Conservation (phyloP, 2,797 vertebrate genomes). For the Anableps anableps region DNA sequence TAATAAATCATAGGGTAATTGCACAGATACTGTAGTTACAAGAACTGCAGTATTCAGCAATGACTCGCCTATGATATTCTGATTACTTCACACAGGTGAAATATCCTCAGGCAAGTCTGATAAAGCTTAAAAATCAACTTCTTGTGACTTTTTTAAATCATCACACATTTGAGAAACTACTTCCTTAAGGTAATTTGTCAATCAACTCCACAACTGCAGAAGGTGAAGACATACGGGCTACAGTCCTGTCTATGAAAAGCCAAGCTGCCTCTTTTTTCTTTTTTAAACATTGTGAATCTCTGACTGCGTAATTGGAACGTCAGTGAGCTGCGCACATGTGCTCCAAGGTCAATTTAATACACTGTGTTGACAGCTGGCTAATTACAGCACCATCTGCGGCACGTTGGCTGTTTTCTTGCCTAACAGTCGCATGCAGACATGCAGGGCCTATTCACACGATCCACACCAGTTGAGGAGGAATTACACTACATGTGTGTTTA, state of each 20-base stretch:
- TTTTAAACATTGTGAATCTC: slow-evolving; percentile 36
- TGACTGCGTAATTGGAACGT: slow-evolving; percentile 39
- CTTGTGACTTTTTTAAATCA: slow-evolving; percentile 40
- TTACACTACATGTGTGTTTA: slow-evolving; percentile 33
- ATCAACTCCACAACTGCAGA: slow-evolving; percentile 22
- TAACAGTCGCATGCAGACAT: slow-evolving; percentile 14
- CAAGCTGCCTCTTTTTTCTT: slow-evolving; percentile 6
- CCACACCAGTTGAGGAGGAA: slow-evolving; percentile 13
- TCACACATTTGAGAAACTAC: slow-evolving; percentile 44
- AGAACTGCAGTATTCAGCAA: slow-evolving; percentile 1
- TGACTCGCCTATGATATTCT: slow-evolving; percentile 21
- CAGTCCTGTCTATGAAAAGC: slow-evolving; percentile 20
- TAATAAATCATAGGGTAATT: slow-evolving; percentile 51
- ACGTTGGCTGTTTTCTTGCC: slow-evolving; percentile 31
- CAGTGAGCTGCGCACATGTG: slow-evolving; percentile 33
- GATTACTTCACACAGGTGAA: slow-evolving; percentile 17
- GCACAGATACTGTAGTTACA: slow-evolving; percentile 36
- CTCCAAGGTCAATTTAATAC: slow-evolving; percentile 45
- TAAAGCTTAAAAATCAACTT: slow-evolving; percentile 14
- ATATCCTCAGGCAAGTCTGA: slow-evolving; percentile 15
- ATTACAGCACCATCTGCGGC: slow-evolving; percentile 43
- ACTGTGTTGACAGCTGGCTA: slow-evolving; percentile 58
- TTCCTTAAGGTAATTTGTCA: slow-evolving; percentile 58
- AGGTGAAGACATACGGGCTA: slow-evolving; percentile 20
- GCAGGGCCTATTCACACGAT: slow-evolving; percentile 7